These are phyloP conservation scores for Eleutherodactylus coqui DNA, from an alignment of 2,797 vertebrate genomes.

Conservation along the genomic window DNA sequence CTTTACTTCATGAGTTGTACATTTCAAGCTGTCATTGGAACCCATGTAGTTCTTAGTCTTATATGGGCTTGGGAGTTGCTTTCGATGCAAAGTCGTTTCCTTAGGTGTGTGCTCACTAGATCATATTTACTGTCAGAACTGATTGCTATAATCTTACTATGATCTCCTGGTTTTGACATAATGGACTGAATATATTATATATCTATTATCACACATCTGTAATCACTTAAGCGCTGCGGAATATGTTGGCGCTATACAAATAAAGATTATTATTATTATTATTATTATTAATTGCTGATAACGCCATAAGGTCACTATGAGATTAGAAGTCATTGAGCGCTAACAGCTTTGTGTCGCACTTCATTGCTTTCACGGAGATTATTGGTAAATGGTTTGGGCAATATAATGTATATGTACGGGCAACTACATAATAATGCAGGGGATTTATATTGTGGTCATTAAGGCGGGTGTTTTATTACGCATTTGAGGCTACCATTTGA, in stretches of 20 bases:
- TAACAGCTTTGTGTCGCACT: neutral
- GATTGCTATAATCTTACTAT: neutral
- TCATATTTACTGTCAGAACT: neutral
- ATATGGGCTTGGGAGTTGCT: neutral
- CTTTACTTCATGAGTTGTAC: neutral
- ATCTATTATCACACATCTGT: neutral
- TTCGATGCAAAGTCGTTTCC: neutral
- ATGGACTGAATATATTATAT: neutral
- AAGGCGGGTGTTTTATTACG: neutral
- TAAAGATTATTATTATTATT: no score
- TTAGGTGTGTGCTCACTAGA: neutral
- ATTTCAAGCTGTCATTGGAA: neutral
- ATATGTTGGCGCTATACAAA: no score
- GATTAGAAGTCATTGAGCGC: neutral
- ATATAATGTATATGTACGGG: neutral
- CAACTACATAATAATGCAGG: neutral
- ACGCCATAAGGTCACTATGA: neutral
- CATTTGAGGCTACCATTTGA: neutral
- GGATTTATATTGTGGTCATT: neutral
- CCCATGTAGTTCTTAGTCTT: neutral
- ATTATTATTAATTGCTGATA: neutral
- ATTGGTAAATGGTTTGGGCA: neutral
- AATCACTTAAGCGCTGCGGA: no score
- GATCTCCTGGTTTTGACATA: neutral
- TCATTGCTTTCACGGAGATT: neutral